Evolutionary conservation across 2,113 vertebrate genomes (phyloP), one percentile per base, ranked within the genome.

Genomic region (Bettongia penicillata): DNA sequence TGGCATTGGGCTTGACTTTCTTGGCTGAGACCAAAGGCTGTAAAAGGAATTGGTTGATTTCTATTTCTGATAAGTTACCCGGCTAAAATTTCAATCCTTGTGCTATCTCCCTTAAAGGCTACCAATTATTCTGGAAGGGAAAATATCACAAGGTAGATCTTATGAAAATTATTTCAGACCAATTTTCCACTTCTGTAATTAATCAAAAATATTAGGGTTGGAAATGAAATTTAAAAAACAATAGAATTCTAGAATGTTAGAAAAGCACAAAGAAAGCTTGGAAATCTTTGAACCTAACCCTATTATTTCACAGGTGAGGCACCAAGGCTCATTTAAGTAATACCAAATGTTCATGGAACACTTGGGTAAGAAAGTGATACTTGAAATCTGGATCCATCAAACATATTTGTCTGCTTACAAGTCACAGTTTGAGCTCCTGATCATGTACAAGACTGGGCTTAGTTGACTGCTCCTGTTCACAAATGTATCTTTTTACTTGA

Each of bases 401-500:
- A 61, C 91, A 53, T 51, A 51, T 28, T 50, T 0, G 52, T 89
- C 89, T 43, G 51, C 47, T 90, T 94, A 94, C 25, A 94, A 93
- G 96, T 93, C 91, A 48, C 57, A 48, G 68, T 91, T 97, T 19
- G 93, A 94, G 53, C 53, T 68, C 25, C 51, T 25, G 55, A 93
- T 92, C 43, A n/a, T 49, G 6, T 19, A 31, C 55, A 52, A 91
- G 57, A 31, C 91, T 90, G 92, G 93, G 43, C 51, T 89, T 50
- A 51, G 77, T 95, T 10, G 77, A 91, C 91, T 0, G 12, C 84
- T 93, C 77, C 94, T 52, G 90, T 97, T 97, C 96, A 95, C 92
- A 95, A 96, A 95, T 96, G 51, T 94, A 96, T 97, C 97, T 90
- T 97, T 97, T 96, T 97, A 97, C 96, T 94, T n/a, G 50, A 95